Conservation (phyloP, 2,113 vertebrate species). For the Xenopus borealis region DNA sequence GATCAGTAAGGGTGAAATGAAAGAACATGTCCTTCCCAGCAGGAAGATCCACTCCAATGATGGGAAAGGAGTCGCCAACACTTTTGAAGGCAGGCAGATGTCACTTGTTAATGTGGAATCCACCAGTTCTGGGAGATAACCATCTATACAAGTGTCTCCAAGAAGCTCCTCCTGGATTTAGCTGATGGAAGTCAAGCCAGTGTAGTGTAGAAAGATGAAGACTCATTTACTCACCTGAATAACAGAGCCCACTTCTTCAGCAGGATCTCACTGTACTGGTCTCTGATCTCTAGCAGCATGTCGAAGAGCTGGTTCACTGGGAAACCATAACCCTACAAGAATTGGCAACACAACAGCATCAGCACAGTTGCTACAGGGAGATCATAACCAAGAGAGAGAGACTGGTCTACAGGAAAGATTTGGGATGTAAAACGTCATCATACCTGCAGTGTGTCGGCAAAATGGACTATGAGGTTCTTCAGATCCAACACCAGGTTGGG, state of each 20-base stretch:
- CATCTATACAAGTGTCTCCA: too few relatives aligned
- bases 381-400: too few relatives aligned
- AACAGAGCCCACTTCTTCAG: slow-evolving; percentile 90
- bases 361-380: background rate
- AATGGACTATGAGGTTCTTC: slow-evolving; percentile 96
- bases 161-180: too few relatives aligned
- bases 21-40: too few relatives aligned
- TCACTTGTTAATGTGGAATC: too few relatives aligned
- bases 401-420: background rate
- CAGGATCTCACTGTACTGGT: slow-evolving; percentile 92
- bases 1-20: too few relatives aligned
- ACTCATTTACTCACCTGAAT: slow-evolving; percentile 76
- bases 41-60: too few relatives aligned
- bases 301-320: slow-evolving; percentile 93
- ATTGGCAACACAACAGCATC: fast-evolving
- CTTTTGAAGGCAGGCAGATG: too few relatives aligned
- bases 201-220: too few relatives aligned
- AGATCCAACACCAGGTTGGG: slow-evolving; percentile 89
- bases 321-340: slow-evolving; percentile 85
- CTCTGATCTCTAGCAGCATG: slow-evolving; percentile 92
- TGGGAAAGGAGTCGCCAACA: too few relatives aligned
- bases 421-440: background rate
- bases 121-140: too few relatives aligned
- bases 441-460: slow-evolving; percentile 95
- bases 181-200: too few relatives aligned